A percentile compares a stretch with the other conserved stretches of the same genome.
Conservation (phyloP, 2,888 invertebrate species). For the Microchrysa polita region DNA sequence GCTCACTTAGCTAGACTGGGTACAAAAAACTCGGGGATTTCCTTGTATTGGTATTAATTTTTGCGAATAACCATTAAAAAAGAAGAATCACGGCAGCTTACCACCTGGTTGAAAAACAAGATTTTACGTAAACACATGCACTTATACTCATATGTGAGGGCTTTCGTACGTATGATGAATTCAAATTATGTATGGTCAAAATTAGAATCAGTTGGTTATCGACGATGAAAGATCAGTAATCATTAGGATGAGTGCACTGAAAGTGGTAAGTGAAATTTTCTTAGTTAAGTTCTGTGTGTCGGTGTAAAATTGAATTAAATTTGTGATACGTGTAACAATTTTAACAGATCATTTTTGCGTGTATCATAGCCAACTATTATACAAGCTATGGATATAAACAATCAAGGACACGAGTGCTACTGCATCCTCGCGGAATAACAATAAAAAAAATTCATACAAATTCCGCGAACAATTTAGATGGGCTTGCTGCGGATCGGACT, state of each 20-base stretch:
- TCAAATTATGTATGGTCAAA: conserved; percentile 7
- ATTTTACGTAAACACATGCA: neutral
- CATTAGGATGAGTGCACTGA: neutral
- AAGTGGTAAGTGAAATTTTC: conserved; percentile 21
- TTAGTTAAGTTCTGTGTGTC: neutral
- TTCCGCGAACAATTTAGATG: neutral
- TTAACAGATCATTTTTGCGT: neutral
- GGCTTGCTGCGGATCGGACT: neutral
- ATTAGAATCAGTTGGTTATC: conserved; percentile 6
- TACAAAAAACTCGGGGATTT: conserved; percentile 19
- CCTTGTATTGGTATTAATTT: conserved; percentile 9
- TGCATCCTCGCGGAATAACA: neutral
- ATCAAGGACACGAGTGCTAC: neutral
- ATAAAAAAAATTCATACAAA: neutral
- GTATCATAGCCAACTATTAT: neutral
- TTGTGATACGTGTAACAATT: neutral
- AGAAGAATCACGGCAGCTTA: conserved; percentile 8
- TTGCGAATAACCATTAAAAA: neutral
- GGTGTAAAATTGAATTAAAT: neutral
- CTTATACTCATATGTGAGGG: too few species aligned
- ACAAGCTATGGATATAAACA: neutral
- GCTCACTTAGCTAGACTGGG: neutral
- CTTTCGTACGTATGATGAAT: too few species aligned
- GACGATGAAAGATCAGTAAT: conserved; percentile 18
- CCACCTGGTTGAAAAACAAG: neutral